phyloP scores from a whole-genome alignment of 2,113 vertebrate genomes.

The Spea multiplicata region DNA sequence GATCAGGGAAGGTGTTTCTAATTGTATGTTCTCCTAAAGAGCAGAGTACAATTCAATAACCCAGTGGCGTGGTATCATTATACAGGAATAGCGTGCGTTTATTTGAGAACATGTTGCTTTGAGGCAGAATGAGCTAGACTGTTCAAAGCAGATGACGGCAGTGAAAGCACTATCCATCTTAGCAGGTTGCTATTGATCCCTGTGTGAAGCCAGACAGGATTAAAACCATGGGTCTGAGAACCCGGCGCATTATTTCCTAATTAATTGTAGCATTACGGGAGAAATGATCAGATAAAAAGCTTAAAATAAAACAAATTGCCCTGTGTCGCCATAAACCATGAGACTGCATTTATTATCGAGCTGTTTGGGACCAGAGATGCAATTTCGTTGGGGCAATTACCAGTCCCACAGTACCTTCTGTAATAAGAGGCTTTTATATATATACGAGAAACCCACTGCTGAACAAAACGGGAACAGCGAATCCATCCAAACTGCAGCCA shows the following conservation, averaged over 20 bases:
- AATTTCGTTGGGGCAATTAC: conserved; percentile 30
- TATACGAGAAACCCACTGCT: background rate
- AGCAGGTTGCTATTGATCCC: conserved; percentile 21
- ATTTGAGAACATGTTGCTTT: no score
- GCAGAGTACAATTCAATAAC: no score
- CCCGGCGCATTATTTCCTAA: conserved; percentile 17
- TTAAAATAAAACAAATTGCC: background rate
- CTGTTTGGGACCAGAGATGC: conserved; percentile 22
- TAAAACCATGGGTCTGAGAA: conserved; percentile 17
- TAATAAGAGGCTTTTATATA: conserved; percentile 33
- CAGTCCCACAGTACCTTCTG: conserved; percentile 21
- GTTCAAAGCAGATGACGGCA: conserved; percentile 6
- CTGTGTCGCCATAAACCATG: conserved; percentile 3
- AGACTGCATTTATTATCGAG: conserved; percentile 26
- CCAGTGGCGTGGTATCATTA: no score
- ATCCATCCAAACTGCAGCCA: conserved; percentile 17
- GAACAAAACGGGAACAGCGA: conserved; percentile 6
- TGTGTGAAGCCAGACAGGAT: background rate
- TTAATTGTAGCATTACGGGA: conserved; percentile 28
- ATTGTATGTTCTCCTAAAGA: no score
- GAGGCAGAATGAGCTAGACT: background rate
- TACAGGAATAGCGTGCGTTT: no score
- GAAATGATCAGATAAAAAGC: conserved; percentile 24
- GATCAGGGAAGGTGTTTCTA: no score
- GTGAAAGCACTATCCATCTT: conserved; percentile 32